Percentiles rank a stretch among this genome's conserved stretches.
Conservation (phyloP, 2,888 invertebrate species). For the Polylopha cassiicola region DNA sequence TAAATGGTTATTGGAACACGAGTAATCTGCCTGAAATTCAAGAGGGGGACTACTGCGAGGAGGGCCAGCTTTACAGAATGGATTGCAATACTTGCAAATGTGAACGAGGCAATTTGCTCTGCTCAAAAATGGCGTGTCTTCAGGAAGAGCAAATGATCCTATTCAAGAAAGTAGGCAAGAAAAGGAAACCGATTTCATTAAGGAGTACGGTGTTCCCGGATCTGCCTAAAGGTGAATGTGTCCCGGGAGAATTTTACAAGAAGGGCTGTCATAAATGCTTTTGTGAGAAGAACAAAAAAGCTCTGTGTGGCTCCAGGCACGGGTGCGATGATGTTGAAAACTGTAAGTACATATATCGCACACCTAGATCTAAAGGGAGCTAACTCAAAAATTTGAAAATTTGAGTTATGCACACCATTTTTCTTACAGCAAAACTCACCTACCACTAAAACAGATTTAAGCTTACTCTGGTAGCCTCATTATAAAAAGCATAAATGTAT, state of each 20-base stretch:
- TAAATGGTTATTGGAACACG: too few species aligned
- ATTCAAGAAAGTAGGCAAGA: constrained; percentile 4
- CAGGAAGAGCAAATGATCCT: constrained; percentile 2
- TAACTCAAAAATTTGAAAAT: too few species aligned
- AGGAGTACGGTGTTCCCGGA: constrained; percentile 17
- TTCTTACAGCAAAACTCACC: too few species aligned
- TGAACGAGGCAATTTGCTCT: constrained; percentile 38
- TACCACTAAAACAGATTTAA: too few species aligned
- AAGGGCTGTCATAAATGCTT: constrained; percentile 43
- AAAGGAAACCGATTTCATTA: constrained; percentile 12
- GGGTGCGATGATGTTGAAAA: constrained; percentile 25
- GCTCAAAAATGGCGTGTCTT: constrained; percentile 59
- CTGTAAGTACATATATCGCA: too few species aligned
- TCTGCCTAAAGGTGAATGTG: constrained; percentile 33
- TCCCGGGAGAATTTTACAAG: constrained; percentile 45
- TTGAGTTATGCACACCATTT: too few species aligned
- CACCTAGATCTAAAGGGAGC: too few species aligned
- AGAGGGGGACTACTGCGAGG: too few species aligned
- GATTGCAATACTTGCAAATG: constrained; percentile 59
- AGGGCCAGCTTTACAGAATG: too few species aligned
- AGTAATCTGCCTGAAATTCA: too few species aligned
- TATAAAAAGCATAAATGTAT: too few species aligned
- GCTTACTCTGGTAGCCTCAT: too few species aligned
- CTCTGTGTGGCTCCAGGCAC: constrained; percentile 27
- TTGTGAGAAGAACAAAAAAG: constrained; percentile 34